Percentiles rank a stretch among this genome's conserved stretches.
phyloP scores from a whole-genome alignment of 2,797 vertebrate genomes.

The Myoxocephalus aenaeus region DNA sequence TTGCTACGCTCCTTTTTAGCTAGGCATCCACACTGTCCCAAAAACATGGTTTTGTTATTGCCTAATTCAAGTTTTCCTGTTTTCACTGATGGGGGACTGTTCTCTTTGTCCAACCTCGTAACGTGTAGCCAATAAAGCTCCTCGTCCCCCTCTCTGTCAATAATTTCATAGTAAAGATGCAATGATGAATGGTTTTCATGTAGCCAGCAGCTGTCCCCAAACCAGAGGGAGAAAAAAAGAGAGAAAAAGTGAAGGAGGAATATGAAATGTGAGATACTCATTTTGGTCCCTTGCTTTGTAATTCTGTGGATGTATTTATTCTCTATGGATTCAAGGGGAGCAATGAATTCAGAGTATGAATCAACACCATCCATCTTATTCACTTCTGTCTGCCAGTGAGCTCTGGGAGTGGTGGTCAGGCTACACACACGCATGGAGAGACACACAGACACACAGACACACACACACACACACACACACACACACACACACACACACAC shows the following conservation, averaged over 20 bases:
- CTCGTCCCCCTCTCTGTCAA: conserved; percentile 69
- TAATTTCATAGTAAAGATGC: conserved; percentile 78
- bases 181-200: conserved; percentile 83
- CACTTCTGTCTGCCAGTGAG: conserved; percentile 78
- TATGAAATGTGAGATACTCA: conserved; percentile 78
- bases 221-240: conserved; percentile 51
- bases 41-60: conserved; percentile 19
- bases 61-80: conserved; percentile 39
- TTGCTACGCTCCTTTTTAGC: neutral
- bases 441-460: conserved; percentile 33
- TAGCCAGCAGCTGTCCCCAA: conserved; percentile 72
- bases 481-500: conserved; percentile 20
- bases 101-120: conserved; percentile 62
- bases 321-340: conserved; percentile 76
- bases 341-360: conserved; percentile 81
- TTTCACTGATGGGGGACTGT: conserved; percentile 52
- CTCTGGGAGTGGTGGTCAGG: conserved; percentile 67
- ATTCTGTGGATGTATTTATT: conserved; percentile 78
- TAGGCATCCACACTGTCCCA: neutral
- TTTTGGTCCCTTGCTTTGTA: conserved; percentile 78
- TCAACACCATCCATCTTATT: conserved; percentile 86
- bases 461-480: conserved; percentile 48
- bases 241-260: conserved; percentile 58
- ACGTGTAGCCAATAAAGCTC: conserved; percentile 62
- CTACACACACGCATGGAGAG: conserved; percentile 13